Percentiles rank a stretch among this genome's conserved stretches.
phyloP scores from a whole-genome alignment of 2,113 vertebrate species.

The Polypterus bichir region DNA sequence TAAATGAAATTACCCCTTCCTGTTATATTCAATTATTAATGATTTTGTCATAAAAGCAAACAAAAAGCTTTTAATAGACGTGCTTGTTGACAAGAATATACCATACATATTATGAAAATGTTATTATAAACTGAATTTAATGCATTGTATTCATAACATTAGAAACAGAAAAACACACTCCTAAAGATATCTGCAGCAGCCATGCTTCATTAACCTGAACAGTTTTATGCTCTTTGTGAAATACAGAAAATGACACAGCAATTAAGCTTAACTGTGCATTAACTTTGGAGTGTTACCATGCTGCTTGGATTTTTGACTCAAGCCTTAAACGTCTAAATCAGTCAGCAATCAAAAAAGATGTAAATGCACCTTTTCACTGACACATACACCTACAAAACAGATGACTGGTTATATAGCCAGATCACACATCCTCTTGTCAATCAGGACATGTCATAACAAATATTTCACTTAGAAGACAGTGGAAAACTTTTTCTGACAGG shows the following conservation, averaged over 20 bases:
- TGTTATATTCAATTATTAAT: too few relatives aligned
- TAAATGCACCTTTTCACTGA: conserved; percentile 44
- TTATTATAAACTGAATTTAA: too few relatives aligned
- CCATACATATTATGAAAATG: too few relatives aligned
- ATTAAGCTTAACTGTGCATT: conserved; percentile 36
- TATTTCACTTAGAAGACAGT: conserved; percentile 43
- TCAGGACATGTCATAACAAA: conserved; percentile 49
- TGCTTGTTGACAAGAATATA: too few relatives aligned
- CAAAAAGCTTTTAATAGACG: too few relatives aligned
- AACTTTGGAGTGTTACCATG: conserved; percentile 35
- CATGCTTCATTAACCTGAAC: conserved; percentile 40
- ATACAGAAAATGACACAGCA: conserved; percentile 45
- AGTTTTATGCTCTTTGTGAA: conserved; percentile 32
- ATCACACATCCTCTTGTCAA: conserved; percentile 48
- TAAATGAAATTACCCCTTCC: too few relatives aligned
- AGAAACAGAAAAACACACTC: conserved; percentile 12
- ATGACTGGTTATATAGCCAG: conserved; percentile 10
- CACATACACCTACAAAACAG: conserved; percentile 29
- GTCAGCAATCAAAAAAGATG: conserved; percentile 45
- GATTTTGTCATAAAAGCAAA: too few relatives aligned
- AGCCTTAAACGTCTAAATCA: conserved; percentile 43
- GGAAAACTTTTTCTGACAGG: conserved; percentile 36
- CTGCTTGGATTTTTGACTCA: conserved; percentile 38
- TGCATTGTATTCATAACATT: too few relatives aligned
- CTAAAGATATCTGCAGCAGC: conserved; percentile 21